Base-by-base conservation (phyloP, 2,113 vertebrate species). In the Urocynchramus pylzowi region DNA sequence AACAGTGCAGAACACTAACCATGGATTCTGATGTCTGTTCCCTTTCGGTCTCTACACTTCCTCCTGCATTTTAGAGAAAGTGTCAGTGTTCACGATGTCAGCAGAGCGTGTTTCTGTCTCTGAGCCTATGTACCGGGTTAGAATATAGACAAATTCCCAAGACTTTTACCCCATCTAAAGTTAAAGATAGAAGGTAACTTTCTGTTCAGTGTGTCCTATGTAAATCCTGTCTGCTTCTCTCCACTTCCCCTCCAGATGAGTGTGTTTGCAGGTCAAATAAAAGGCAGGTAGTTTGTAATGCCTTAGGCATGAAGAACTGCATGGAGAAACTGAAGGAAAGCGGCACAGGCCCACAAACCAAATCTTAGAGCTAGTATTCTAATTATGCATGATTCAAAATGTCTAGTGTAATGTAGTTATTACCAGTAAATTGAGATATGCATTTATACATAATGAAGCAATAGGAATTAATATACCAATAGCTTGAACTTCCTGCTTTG, bases 381-480 rank as follows among this genome's bases (percentile, higher is more conserved):
- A 96, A 95, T 94, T 97, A 97, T 98, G 98, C 98, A 98, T 98
- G 98, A 95, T 88, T 97, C 87, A 96, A 96, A 96, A 93, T 95
- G 96, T 97, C 84, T 96, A 96, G 96, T 98, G 95, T 97, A 97
- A 95, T 3, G 90, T 98, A 96, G 93, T 97, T 97, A 96, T 81
- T 97, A 96, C 87, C 97, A 98, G 97, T 97, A 96, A 96, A 97
- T 97, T 97, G 96, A 97, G 93, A 98, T 98, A 98, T 98, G 97
- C 95, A 97, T 97, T 98, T 98, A 97, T 97, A 98, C 94, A 97
- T 98, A 97, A 98, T 80, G 95, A 98, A 98, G 98, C 98, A 98
- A 98, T 98, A 98, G 97, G 95, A 96, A 97, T 90, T 97, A 92
- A 97, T 97, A 97, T 97, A 95, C 95, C 95, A 97, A 97, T 98